Evolutionary conservation across 1,140 invertebrate genomes (phyloP), one percentile per base, ranked within the genome.

Genomic region (Hormaphis cornu): DNA sequence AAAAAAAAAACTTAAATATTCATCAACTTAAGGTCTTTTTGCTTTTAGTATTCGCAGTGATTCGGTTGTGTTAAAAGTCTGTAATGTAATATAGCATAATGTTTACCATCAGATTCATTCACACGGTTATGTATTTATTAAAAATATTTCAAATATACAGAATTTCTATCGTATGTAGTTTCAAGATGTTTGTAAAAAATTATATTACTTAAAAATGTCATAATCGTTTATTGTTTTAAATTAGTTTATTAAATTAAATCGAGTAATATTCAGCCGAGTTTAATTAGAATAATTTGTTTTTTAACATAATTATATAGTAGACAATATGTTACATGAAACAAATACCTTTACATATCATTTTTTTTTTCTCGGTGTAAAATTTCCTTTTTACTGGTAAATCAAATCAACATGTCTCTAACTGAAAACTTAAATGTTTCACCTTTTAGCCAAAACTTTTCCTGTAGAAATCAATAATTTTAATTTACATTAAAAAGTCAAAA

Each of bases 301-400:
- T 33, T 40, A 35, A 63, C 14, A 59, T 63, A 30, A 37, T 33
- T 33, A 48, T 66, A 48, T 48, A 46, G 42, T 66, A 50, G 28
- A 66, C 18, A n/a, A n/a, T n/a, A 16, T 66, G 14, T 66, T 66
- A n/a, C 44, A 50, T 48, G 48, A 48, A 30, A 66, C 40, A 48
- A 33, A 66, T 12, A 66, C 28, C 28, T 66, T 42, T 66, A 66
- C 61, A 66, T 66, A 66, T 66, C 61, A 66, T 33, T 66, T 66
- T 48, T 46, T 44, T 61, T 30, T 48, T 18, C 1, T 44, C 48
- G n/a, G n/a, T 30, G 30, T n/a, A 35, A 66, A n/a, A 66, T 18
- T 50, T 66, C 3, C 48, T 63, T 63, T 44, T 26, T 46, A 24
- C 18, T 35, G 24, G 20, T 66, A 48, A 22, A 50, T 63, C 33